Conservation (phyloP, 2,888 invertebrate species). For the Coenonympha arcania region DNA sequence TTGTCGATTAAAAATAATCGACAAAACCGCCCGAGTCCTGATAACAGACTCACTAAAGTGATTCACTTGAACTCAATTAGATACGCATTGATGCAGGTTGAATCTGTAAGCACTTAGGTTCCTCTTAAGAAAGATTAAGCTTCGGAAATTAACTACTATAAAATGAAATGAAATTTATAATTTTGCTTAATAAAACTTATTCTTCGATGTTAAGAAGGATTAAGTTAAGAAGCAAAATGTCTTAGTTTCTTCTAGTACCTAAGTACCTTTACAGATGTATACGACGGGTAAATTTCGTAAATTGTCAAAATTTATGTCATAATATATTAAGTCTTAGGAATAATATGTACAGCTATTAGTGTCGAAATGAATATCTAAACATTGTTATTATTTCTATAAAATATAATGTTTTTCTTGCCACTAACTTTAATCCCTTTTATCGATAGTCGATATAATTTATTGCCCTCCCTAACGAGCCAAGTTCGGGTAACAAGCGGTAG, state of each 20-base stretch:
- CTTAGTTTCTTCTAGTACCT: too few species aligned
- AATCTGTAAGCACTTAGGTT: conserved; percentile 5
- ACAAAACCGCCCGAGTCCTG: conserved; percentile 17
- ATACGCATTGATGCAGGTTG: neutral
- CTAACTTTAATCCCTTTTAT: conserved; percentile 6
- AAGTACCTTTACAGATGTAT: too few species aligned
- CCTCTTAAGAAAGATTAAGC: neutral
- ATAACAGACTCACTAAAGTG: conserved; percentile 17
- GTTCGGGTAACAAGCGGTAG: conserved; percentile 40
- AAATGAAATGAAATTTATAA: neutral
- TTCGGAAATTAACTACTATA: neutral
- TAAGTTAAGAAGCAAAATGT: too few species aligned
- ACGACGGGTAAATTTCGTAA: too few species aligned
- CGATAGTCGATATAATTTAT: conserved; percentile 19
- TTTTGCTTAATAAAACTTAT: too few species aligned
- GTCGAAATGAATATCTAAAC: neutral
- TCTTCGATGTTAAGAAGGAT: too few species aligned
- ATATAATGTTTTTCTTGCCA: neutral
- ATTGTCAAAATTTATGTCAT: too few species aligned
- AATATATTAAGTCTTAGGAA: neutral
- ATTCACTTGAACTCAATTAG: conserved; percentile 14
- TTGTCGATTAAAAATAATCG: conserved; percentile 36
- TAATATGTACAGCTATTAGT: too few species aligned
- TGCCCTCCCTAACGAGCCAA: conserved; percentile 25
- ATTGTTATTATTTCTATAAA: neutral